Evolutionary conservation across 2,797 vertebrate species (phyloP).

Genomic region (Pagetopsis macropterus): DNA sequence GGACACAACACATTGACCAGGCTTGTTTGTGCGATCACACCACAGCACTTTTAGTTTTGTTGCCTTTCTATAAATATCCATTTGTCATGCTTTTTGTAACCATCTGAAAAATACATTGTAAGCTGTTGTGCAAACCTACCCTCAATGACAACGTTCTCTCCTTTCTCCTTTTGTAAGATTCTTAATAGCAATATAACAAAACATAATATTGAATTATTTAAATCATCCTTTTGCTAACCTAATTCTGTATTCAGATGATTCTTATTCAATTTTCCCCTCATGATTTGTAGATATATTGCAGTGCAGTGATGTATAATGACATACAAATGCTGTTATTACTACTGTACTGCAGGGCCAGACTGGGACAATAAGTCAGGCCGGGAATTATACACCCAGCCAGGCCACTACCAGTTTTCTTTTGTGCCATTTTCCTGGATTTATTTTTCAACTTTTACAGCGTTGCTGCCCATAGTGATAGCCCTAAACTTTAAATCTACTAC

Average conservation of each 20-base stretch:
- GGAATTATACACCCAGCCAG: no score
- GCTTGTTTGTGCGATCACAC: neutral
- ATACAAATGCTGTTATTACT: neutral
- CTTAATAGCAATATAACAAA: neutral
- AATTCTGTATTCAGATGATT: neutral
- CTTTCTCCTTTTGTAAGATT: neutral
- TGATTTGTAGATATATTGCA: neutral
- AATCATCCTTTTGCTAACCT: neutral
- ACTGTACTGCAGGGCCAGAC: no score
- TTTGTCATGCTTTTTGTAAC: conserved; percentile 5
- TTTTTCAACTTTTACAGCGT: no score
- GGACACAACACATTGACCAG: neutral
- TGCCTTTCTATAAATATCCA: conserved; percentile 8
- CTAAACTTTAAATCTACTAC: no score
- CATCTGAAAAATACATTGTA: neutral
- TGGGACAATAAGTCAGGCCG: no score
- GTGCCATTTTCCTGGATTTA: no score
- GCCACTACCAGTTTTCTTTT: no score
- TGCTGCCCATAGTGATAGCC: no score
- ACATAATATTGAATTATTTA: no score
- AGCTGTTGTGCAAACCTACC: conserved; percentile 5
- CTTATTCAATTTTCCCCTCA: neutral
- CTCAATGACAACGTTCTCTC: neutral
- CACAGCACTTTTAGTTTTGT: neutral
- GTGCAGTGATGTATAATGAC: neutral